phyloP scores from a whole-genome alignment of 2,888 invertebrate species.

The Acrobasis repandana region DNA sequence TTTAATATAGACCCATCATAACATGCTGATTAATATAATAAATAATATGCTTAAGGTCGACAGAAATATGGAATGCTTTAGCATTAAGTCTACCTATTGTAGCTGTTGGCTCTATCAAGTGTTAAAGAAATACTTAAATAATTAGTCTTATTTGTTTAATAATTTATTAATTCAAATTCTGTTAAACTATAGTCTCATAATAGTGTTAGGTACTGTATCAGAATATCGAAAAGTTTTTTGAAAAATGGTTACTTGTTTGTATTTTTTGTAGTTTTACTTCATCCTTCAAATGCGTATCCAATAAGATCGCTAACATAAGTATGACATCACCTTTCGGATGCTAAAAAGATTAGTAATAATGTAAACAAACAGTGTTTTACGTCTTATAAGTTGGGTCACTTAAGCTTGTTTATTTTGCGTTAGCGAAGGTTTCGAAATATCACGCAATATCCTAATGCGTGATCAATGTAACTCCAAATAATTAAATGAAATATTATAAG shows the following conservation, averaged over 20 bases:
- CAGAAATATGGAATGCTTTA: no score
- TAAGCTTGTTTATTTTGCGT: slow-evolving; percentile 44
- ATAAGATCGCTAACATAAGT: slow-evolving; percentile 27
- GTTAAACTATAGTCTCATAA: no score
- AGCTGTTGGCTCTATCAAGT: no score
- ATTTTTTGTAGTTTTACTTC: slow-evolving; percentile 9
- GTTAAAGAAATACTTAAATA: no score
- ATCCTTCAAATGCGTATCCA: slow-evolving; percentile 25
- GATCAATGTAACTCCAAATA: slow-evolving; percentile 30
- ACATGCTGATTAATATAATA: no score
- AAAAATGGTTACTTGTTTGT: slow-evolving; percentile 1
- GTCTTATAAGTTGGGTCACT: slow-evolving; percentile 48
- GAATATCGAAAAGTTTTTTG: background rate
- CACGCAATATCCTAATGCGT: slow-evolving; percentile 32
- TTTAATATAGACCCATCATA: no score
- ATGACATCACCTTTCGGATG: slow-evolving; percentile 67
- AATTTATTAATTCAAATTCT: no score
- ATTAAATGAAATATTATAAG: background rate
- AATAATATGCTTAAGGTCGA: no score
- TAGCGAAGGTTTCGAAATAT: slow-evolving; percentile 38
- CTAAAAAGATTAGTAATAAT: slow-evolving; percentile 71
- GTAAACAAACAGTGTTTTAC: slow-evolving; percentile 62
- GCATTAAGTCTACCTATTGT: no score
- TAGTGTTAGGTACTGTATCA: background rate
- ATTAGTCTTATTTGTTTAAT: no score